Evolutionary conservation across 2,113 vertebrate genomes (phyloP).

Genomic region (Mohoua ochrocephala): DNA sequence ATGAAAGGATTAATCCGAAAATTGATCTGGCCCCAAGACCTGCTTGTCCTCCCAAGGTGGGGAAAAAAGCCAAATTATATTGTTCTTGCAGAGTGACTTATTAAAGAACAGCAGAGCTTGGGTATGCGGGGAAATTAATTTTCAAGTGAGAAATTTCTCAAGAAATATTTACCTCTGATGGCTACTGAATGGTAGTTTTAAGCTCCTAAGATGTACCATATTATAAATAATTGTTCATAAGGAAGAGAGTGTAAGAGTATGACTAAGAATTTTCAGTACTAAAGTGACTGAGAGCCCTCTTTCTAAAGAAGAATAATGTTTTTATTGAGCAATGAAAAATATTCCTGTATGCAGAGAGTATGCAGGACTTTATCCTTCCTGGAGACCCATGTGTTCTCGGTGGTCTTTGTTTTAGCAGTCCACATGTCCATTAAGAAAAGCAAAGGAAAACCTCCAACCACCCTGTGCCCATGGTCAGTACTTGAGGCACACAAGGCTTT

Average conservation of each 20-base stretch:
- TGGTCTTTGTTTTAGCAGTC: not conserved
- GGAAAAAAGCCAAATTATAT: not conserved
- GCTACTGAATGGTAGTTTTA: not conserved
- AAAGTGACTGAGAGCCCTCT: not conserved
- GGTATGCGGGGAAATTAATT: not conserved
- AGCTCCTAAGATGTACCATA: not conserved
- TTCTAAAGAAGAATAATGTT: not conserved
- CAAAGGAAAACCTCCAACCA: not conserved
- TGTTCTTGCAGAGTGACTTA: not conserved
- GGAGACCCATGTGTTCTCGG: not conserved
- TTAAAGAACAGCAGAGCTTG: not conserved
- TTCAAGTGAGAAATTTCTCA: not conserved
- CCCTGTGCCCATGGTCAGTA: not conserved
- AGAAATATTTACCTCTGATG: not conserved
- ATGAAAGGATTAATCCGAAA: not conserved
- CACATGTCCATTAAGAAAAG: not conserved
- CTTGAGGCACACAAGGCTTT: not conserved
- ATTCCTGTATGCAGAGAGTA: not conserved
- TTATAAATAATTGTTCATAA: not conserved
- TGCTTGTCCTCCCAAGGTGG: not conserved
- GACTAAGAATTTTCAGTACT: not conserved
- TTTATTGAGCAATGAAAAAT: not conserved
- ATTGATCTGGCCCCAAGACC: not conserved
- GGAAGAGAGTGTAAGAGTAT: not conserved
- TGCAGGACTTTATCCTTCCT: not conserved